Base-by-base conservation (phyloP, 2,113 vertebrate genomes). In the Zingel zingel region DNA sequence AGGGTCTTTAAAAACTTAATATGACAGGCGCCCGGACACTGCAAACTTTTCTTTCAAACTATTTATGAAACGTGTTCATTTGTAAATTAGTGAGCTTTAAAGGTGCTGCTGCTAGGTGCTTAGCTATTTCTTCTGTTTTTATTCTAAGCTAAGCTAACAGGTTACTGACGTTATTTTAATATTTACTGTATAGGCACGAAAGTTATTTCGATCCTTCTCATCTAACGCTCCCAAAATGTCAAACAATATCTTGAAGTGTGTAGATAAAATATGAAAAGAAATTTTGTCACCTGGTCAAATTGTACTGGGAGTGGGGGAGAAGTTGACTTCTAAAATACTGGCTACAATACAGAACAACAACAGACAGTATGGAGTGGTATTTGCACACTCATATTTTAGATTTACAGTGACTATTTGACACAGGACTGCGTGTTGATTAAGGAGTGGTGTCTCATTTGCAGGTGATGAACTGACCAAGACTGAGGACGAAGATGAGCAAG, bases 401-500 rank as follows among this genome's bases (percentile, higher is more conserved):
- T 51, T 67, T 5, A 18, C 18, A 19, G 16, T 69, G 54, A 54
- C 47, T 66, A 2, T 57, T 33, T 36, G 57, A 61, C 4, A 12
- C 6, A 18, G 16, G 13, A 72, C 51, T 23, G 43, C 18, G 21
- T 54, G 48, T 25, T 80, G 68, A 83, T 57, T 47, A 53, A 71
- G 39, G n/a, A 65, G 19, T 54, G 23, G 1, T 47, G 47, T 88
- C 69, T 89, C 74, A 62, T 83, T 78, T 90, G 14, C 95, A 98
- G 98, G 98, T 86, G 98, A 99, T 0, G 98, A 99, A 86, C 94
- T 99, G 88, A 97, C 94, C 94, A 99, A 99, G 94, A 97, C 98
- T 0, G 98, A 98, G 53, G 98, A 99, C 53, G 98, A 99, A 92
- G 98, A 99, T 0, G 98, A 99, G 83, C 98, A 99, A 89, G 98